Evolutionary conservation across 2,797 vertebrate genomes (phyloP), one percentile per base, ranked within the genome.

Genomic region (Darevskia nairensis): DNA sequence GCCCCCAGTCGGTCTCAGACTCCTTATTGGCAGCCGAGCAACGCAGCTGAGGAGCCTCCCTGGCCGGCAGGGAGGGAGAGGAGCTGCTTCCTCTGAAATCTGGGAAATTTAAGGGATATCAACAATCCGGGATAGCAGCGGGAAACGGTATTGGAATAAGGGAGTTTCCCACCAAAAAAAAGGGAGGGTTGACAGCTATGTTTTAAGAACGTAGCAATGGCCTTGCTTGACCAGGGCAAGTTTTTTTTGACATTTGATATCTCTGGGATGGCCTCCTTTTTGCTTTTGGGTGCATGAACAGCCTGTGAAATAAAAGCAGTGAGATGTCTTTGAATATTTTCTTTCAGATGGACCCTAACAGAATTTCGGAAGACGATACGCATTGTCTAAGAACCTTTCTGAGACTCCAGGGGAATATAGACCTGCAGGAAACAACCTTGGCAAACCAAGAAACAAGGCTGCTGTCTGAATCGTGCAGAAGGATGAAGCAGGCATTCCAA

Each of bases 291-390:
- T 75, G 11, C 21, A 25, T 86, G 29, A 3, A 66, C 75, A 84
- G 80, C 59, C 3, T 25, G 29, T 90, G 89, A 86, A 80, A 71
- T 21, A 87, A 2, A 92, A 71, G 1, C 87, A 91, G 8, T 77
- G 55, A 77, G 61, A 17, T 92, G 3, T 80, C 11, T 44, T 92
- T 89, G 1, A 84, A 61, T 61, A 80, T 23, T 92, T 82, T 93
- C 3, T 92, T 94, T 90, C 93, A 97, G 97, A 97, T 97, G 96
- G 97, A 97, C 82, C 96, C 96, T 91, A 95, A 96, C 50, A 96
- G 97, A 93, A 94, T 97, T 94, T 97, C 96, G 64, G 96, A 97
- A 93, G 96, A 97, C 46, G 95, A 97, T 0, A 93, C 95, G 35
- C 95, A 95, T 82, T 97, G 97, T 92, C 95, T 97, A 90, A 96